Evolutionary conservation across 1,140 invertebrate genomes (phyloP), one percentile per base, ranked within the genome.

Genomic region (Bombus fervidus): DNA sequence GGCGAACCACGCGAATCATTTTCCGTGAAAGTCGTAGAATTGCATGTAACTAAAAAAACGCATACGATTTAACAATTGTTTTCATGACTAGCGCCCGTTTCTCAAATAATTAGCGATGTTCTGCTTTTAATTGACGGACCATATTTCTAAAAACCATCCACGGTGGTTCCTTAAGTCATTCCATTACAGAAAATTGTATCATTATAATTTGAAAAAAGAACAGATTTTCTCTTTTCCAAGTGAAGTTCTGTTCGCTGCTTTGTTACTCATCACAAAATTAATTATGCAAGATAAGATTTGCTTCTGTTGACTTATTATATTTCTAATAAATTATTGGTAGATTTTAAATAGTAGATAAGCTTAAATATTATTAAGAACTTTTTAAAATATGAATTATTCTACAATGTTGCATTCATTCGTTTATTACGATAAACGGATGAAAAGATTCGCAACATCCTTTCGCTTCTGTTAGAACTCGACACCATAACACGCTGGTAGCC

Each of bases 1-100:
- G 68, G 41, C 39, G 57, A 59, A n/a, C 77, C 83, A 85, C 83
- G 83, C 83, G 68, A 85, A 64, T 79, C 43, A 22, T 68, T 83
- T 83, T 75, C 18, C 71, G 71, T 37, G 43, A 57, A 83, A 69
- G 41, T 68, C n/a, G 18, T 31, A 28, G 41, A 66, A 57, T 69
- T 31, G 9, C 81, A 39, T 13, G 71, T 64, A 75, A 22, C 5
- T 10, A 4, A 37, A 34, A 15, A 64, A 22, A 47, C 1, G n/a
- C n/a, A 18, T 13, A 10, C 25, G 15, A 4, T 62, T 62, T 39
- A 59, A n/a, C 18, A n/a, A 37, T 3, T 18, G 41, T 72, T 73
- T 85, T 41, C 57, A 85, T 53, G 73, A 57, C 62, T 18, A 37
- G 12, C 43, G 4, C 34, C 12, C 25, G n/a, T 80, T 80, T 39